Evolutionary conservation across 2,797 vertebrate species (phyloP), one percentile per base, ranked within the genome.

Genomic region (Pangasius mekongensis): DNA sequence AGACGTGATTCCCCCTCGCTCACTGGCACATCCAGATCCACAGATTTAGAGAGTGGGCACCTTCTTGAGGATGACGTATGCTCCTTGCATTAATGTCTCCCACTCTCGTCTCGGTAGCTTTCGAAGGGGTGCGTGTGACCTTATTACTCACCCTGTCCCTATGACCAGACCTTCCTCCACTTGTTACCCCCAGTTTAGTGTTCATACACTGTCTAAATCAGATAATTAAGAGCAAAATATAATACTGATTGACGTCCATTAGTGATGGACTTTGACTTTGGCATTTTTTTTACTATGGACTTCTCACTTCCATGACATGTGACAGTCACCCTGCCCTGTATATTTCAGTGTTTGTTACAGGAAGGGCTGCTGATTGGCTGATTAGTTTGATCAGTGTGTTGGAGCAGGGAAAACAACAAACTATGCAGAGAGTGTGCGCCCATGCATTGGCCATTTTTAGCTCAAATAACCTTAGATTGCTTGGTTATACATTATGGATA

Each of bases 41-140:
- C 96, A 91, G 98, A 99, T 95, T 96, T 98, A 97, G 98, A 98
- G 95, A 97, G 97, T 94, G 97, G 98, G 94, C 97, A 97, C 95
- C 96, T 98, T 91, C 97, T 97, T 92, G 96, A 95, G 89, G 97
- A 98, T 93, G 97, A 99, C 92, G 95, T 96, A 94, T 97, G 95
- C 92, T 97, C 97, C 86, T 97, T 92, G 1, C 52, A 91, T 92
- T 93, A 96, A 92, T 95, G 94, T 95, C 93, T 86, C 92, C 94
- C 92, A 95, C 94, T 90, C 93, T 95, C 86, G 96, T 95, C 95
- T 93, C 83, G 5, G 86, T 94, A 95, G 93, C 94, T 95, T 92
- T 93, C 92, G 95, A 94, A 96, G 93, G 91, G 95, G 93, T 95
- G 91, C 94, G 90, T 87, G 89, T 88, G 83, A 92, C 74, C 86